Percentiles rank a stretch among this genome's conserved stretches.
These are phyloP conservation scores for Tetranychus truncatus DNA, from an alignment of 2,888 invertebrate genomes.

Conservation along the genomic window DNA sequence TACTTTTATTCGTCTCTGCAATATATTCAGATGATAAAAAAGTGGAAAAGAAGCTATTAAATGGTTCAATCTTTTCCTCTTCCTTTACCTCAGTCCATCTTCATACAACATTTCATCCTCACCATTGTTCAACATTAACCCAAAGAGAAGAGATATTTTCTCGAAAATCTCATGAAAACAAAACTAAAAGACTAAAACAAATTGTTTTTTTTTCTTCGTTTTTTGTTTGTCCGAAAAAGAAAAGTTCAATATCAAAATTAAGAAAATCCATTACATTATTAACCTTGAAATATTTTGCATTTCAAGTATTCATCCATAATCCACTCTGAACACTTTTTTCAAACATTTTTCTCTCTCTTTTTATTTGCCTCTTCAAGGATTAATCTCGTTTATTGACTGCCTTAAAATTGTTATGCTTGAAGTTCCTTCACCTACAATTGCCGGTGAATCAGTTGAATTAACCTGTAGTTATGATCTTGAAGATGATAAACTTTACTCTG, in stretches of 20 bases:
- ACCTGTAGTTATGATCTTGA: slow-evolving; percentile 27
- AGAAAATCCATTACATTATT: not conserved
- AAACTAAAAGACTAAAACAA: not conserved
- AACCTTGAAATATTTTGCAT: not conserved
- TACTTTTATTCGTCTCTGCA: not conserved
- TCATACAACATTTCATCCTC: too few relatives aligned
- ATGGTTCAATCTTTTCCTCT: too few relatives aligned
- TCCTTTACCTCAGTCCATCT: too few relatives aligned
- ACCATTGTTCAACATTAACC: not conserved
- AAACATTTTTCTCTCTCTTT: not conserved
- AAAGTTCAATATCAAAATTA: too few relatives aligned
- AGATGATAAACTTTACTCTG: slow-evolving; percentile 25
- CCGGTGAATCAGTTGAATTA: slow-evolving; percentile 26
- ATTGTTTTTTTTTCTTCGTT: not conserved
- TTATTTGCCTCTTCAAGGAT: not conserved
- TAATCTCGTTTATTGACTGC: not conserved
- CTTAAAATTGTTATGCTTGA: slow-evolving; percentile 25
- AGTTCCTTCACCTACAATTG: slow-evolving; percentile 24
- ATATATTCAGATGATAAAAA: too few relatives aligned
- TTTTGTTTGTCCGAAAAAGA: too few relatives aligned
- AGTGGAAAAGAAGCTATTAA: too few relatives aligned
- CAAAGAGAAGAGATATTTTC: not conserved
- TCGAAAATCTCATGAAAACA: not conserved
- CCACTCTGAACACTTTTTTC: not conserved
- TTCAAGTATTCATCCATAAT: not conserved